Evolutionary conservation across 2,888 invertebrate genomes (phyloP).

Genomic region (Agriopis leucophaearia): DNA sequence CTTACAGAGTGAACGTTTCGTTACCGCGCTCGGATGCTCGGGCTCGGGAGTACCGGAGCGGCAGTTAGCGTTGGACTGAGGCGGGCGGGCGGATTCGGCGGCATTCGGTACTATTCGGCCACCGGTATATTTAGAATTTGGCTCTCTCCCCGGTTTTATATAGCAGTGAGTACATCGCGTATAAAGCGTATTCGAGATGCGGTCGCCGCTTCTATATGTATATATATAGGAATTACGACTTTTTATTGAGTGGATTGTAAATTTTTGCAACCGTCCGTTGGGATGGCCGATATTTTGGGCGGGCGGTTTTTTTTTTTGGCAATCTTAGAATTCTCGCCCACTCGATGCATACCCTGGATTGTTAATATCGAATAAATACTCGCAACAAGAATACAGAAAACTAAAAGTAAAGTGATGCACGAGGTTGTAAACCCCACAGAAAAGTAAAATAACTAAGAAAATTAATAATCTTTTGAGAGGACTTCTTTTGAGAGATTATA

Average conservation of each 20-base stretch:
- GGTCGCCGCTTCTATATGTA: slow-evolving; percentile 74
- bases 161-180: slow-evolving; percentile 85
- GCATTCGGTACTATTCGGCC: slow-evolving; percentile 78
- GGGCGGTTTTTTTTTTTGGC: slow-evolving; percentile 61
- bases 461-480: no score
- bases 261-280: slow-evolving; percentile 76
- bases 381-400: slow-evolving; percentile 22
- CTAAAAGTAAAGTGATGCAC: slow-evolving; percentile 18
- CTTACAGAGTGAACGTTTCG: slow-evolving; percentile 74
- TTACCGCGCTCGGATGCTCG: slow-evolving; percentile 76
- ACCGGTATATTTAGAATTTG: slow-evolving; percentile 88
- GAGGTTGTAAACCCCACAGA: not conserved
- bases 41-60: slow-evolving; percentile 78
- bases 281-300: slow-evolving; percentile 65
- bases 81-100: slow-evolving; percentile 81
- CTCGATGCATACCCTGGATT: slow-evolving; percentile 53
- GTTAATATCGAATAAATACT: slow-evolving; percentile 45
- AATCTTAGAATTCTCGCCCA: slow-evolving; percentile 59
- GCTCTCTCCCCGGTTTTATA: slow-evolving; percentile 88
- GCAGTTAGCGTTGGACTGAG: slow-evolving; percentile 83
- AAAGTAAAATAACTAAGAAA: not conserved
- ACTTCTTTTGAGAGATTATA: no score
- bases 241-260: slow-evolving; percentile 82
- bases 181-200: slow-evolving; percentile 85
- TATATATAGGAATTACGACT: slow-evolving; percentile 85